These are phyloP conservation scores for Sinhomidia bicolor DNA, from an alignment of 2,888 invertebrate genomes.

Conservation along the genomic window DNA sequence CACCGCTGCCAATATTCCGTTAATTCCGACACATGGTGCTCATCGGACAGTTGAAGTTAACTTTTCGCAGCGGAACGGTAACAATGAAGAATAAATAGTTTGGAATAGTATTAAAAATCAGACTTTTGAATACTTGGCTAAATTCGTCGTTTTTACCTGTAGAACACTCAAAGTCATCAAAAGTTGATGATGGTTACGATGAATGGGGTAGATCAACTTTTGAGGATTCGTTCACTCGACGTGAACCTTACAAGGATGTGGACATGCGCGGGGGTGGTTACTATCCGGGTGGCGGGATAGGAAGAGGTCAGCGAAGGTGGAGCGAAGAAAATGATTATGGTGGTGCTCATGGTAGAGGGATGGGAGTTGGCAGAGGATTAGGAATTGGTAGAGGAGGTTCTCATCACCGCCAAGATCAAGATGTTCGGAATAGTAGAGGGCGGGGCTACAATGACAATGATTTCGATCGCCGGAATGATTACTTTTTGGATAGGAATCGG, in stretches of 20 bases:
- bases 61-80: constrained; percentile 39
- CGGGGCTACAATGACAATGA: constrained; percentile 56
- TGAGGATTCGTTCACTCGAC: constrained; percentile 44
- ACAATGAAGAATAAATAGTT: neutral
- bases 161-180: neutral
- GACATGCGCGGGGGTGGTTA: constrained; percentile 62
- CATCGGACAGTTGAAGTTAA: constrained; percentile 64
- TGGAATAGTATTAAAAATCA: no score
- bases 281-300: constrained; percentile 18
- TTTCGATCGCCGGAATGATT: constrained; percentile 32
- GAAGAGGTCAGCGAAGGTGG: constrained; percentile 54
- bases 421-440: constrained; percentile 18
- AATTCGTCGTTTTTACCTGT: no score
- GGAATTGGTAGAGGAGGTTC: constrained; percentile 22
- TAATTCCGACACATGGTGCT: constrained; percentile 64
- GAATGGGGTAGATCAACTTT: constrained; percentile 54
- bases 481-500: constrained; percentile 1
- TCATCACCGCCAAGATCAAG: constrained; percentile 45
- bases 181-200: neutral
- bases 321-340: constrained; percentile 55
- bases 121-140: no score
- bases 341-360: constrained; percentile 57
- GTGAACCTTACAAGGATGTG: constrained; percentile 60
- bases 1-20: constrained; percentile 34
- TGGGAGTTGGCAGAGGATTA: constrained; percentile 38